Evolutionary conservation across 2,888 invertebrate species (phyloP).

Genomic region (Leptopterna dolabrata): DNA sequence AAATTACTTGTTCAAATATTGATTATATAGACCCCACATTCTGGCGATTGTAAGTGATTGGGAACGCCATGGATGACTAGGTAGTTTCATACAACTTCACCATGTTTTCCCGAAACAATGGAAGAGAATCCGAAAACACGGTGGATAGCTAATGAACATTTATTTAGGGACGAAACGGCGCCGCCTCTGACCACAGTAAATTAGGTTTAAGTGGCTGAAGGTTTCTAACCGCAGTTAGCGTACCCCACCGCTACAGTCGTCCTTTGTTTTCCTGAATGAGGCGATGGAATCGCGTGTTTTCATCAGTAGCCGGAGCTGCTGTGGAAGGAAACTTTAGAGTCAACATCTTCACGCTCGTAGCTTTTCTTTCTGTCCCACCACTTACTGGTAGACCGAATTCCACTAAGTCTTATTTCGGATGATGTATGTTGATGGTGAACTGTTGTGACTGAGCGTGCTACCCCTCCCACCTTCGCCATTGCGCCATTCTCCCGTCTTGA

Average conservation of each 20-base stretch:
- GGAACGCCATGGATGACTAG: not conserved
- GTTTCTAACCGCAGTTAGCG: not conserved
- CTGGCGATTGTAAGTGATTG: no score
- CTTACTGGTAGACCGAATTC: not conserved
- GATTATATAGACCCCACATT: no score
- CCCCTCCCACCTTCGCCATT: no score
- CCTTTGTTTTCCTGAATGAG: not conserved
- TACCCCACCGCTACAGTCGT: not conserved
- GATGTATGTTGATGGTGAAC: not conserved
- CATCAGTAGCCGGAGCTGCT: not conserved
- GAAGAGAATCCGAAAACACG: not conserved
- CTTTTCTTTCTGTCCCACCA: not conserved
- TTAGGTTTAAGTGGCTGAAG: not conserved
- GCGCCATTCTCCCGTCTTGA: not conserved
- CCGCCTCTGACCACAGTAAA: constrained; percentile 31
- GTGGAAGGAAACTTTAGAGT: not conserved
- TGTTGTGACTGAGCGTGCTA: not conserved
- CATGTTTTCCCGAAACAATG: not conserved
- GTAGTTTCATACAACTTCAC: not conserved
- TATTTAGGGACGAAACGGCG: constrained; percentile 31
- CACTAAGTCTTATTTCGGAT: not conserved
- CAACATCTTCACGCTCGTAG: not conserved
- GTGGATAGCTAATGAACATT: constrained; percentile 31
- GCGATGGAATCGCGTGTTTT: not conserved
- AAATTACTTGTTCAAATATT: no score